These are phyloP conservation scores for Dynastes hyllus DNA, from an alignment of 2,888 invertebrate genomes.

Conservation along the genomic window DNA sequence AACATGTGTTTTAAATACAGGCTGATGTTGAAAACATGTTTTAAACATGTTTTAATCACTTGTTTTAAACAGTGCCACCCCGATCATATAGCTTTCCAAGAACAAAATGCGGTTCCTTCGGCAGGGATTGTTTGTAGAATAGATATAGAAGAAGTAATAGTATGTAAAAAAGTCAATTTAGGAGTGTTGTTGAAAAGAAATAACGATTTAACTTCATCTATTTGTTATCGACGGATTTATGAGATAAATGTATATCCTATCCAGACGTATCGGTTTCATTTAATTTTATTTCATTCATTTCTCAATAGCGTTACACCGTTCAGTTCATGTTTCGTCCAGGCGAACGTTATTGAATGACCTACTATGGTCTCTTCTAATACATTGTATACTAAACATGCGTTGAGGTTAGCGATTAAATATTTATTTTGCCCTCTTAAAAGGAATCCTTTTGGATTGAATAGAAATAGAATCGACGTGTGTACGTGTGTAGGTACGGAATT, in stretches of 20 bases:
- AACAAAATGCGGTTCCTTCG: too few species aligned
- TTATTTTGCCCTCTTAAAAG: constrained; percentile 29
- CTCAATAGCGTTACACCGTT: constrained; percentile 13
- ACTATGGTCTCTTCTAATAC: constrained; percentile 11
- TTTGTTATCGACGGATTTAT: constrained; percentile 13
- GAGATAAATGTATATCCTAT: too few species aligned
- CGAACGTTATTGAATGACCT: constrained; percentile 13
- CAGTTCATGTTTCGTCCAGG: constrained; percentile 3
- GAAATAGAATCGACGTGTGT: constrained; percentile 21
- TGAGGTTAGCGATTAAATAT: constrained; percentile 24
- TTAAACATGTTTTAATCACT: too few species aligned
- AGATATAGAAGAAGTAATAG: not conserved
- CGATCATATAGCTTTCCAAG: too few species aligned
- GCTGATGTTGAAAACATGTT: too few species aligned
- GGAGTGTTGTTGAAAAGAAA: constrained; percentile 7
- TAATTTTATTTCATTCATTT: constrained; percentile 10
- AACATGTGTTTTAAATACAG: too few species aligned
- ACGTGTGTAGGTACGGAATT: constrained; percentile 11
- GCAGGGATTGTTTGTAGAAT: too few species aligned
- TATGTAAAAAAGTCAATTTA: constrained; percentile 4
- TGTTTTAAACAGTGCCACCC: too few species aligned
- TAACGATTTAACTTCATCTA: constrained; percentile 4
- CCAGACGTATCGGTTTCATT: not conserved
- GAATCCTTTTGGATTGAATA: not conserved
- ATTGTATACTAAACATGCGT: constrained; percentile 24